Conservation (phyloP, 2,888 invertebrate species). For the Mellilla xanthometata region DNA sequence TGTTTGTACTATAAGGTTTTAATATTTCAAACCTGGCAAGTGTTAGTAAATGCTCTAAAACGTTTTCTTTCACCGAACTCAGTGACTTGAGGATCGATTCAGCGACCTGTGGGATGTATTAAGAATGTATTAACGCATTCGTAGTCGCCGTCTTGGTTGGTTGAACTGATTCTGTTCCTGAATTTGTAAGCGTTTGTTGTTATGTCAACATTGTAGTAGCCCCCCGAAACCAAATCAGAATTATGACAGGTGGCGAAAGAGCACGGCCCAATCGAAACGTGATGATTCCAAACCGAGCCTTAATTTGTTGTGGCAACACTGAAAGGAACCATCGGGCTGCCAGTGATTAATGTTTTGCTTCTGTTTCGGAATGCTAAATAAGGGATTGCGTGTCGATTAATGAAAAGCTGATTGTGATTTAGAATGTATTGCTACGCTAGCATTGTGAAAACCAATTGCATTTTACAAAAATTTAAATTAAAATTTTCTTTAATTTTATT, state of each 20-base stretch:
- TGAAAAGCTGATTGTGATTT: constrained; percentile 21
- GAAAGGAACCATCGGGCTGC: constrained; percentile 32
- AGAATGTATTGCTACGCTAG: constrained; percentile 9
- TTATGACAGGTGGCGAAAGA: constrained; percentile 59
- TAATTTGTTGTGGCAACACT: constrained; percentile 34
- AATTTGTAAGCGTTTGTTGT: too few species aligned
- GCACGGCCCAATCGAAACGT: constrained; percentile 45
- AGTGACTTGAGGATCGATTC: too few species aligned
- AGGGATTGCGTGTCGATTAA: constrained; percentile 31
- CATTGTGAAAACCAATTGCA: constrained; percentile 15
- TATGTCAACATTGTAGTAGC: constrained; percentile 6
- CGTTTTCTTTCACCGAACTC: too few species aligned
- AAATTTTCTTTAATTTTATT: too few species aligned
- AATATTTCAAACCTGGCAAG: too few species aligned
- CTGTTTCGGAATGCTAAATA: constrained; percentile 32
- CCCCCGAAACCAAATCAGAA: constrained; percentile 30
- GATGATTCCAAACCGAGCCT: constrained; percentile 42
- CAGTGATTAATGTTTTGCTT: constrained; percentile 10
- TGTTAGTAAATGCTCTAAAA: too few species aligned
- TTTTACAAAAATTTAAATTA: too few species aligned
- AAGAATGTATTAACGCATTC: too few species aligned
- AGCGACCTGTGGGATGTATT: too few species aligned
- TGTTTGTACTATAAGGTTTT: too few species aligned
- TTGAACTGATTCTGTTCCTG: too few species aligned
- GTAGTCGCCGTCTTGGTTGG: too few species aligned